Base-by-base conservation (phyloP, 1,140 invertebrate species). In the Venturia canescens region DNA sequence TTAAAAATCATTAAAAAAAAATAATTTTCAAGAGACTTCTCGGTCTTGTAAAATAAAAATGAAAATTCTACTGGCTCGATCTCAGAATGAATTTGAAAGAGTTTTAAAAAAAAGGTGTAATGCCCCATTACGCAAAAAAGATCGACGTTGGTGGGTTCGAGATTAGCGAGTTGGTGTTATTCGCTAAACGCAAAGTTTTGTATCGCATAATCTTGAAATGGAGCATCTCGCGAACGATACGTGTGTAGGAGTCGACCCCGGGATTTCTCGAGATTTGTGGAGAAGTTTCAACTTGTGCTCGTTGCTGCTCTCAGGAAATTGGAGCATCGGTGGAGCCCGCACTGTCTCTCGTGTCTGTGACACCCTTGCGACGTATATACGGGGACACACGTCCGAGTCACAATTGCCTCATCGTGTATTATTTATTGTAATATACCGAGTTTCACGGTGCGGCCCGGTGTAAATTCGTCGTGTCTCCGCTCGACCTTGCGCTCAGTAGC, bases 371-470 rank as follows among this genome's bases (percentile, higher is more conserved):
- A 16, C 34, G 50, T 7, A 57, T 57, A 57, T 57, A 21, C 13
- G 21, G 21, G 21, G 21, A 57, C 6, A 57, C n/a, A 18, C 1
- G 21, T 7, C 18, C 53, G 21, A 57, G 16, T 29, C 27, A 44
- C 6, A 76, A 60, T 76, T 63, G 74, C 74, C 74, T 74, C 71
- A 74, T 74, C 38, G 38, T 23, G 31, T 74, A 74, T 74, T 74
- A 74, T 74, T 74, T 74, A 74, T 57, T 29, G 27, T 74, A 29
- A 26, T 53, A 57, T 29, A 74, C 23, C 48, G n/a, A 74, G 21
- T 57, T 21, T n/a, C 23, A 21, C 71, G 48, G 71, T 29, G 1
- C 48, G n/a, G n/a, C n/a, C n/a, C 13, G 50, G 48, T 50, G 50
- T 74, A 57, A 53, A 57, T 21, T 23, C 44, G 44, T 57, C 48